Base-by-base conservation (phyloP, 1,140 invertebrate species). In the Drosophila ironensis region DNA sequence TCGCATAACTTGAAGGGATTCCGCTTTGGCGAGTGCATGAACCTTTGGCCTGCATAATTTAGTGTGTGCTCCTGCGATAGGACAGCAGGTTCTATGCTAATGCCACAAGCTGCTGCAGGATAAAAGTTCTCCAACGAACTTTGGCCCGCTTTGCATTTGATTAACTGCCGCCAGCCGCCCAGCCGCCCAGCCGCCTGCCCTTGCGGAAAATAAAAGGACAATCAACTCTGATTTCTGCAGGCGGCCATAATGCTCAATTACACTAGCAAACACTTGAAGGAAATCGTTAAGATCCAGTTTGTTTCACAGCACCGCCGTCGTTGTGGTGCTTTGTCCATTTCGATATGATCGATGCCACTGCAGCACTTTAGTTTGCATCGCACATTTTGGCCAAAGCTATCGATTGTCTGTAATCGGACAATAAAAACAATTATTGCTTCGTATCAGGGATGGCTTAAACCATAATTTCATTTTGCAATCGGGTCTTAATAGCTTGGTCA, bases 1-100 rank as follows among this genome's bases (percentile, higher is more conserved):
- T 19, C 14, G 60, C 60, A 64, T 64, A 64, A 48, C 24, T 63
- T 63, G 48, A 64, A 48, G 30, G 60, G 57, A 48, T 48, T 63
- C 60, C 60, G 46, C 33, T 63, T 28, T 22, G 2, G 22, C 8
- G 60, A 64, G 60, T 48, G 60, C 60, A 63, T 64, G 57, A 48
- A 64, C 60, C 57, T 57, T 16, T 38, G 56, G 19, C 57, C 20
- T 64, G 60, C 60, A 64, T 64, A 64, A 64, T 64, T 64, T 48
- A 48, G 40, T 46, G 38, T 22, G 5, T 3, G 20, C 2, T 14
- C 33, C 33, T 47, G 24, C n/a, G 16, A 11, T 24, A 20, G 46
- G 46, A 30, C 30, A 33, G 30, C n/a, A 33, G 11, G 30, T 12
- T n/a, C 38, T 48, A 48, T 63, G 57, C 56, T 61, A 47, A 63